Evolutionary conservation across 2,113 vertebrate genomes (phyloP).

Genomic region (Amia ocellicauda): DNA sequence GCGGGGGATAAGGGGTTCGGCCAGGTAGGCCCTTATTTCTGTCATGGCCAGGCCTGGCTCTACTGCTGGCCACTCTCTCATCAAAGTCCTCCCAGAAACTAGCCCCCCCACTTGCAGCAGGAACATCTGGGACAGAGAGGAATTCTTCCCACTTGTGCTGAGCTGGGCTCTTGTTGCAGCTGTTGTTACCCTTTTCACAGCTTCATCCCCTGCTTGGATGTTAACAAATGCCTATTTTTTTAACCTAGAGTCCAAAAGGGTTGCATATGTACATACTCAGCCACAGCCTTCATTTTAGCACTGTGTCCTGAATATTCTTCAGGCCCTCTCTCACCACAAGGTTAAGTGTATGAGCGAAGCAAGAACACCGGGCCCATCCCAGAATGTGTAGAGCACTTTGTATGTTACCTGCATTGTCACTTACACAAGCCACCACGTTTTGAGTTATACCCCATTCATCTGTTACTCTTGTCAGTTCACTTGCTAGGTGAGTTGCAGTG

Average conservation of each 20-base stretch:
- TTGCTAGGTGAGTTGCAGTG: background rate
- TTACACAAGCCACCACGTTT: constrained; percentile 2
- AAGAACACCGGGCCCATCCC: background rate
- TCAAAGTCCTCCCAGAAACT: constrained; percentile 15
- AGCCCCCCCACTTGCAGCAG: too few species aligned
- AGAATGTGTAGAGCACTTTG: background rate
- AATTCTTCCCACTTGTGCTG: too few species aligned
- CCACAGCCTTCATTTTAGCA: too few species aligned
- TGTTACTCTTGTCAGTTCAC: background rate
- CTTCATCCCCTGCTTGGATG: constrained; percentile 15
- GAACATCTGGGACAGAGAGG: too few species aligned
- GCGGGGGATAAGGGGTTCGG: constrained; percentile 5
- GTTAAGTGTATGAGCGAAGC: background rate
- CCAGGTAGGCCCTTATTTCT: constrained; percentile 11
- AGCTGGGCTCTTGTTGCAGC: constrained; percentile 10
- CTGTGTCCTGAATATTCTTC: constrained; percentile 20
- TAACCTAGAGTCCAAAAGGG: constrained; percentile 12
- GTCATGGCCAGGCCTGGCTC: too few species aligned
- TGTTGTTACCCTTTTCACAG: constrained; percentile 19
- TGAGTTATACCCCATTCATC: background rate
- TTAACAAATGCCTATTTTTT: constrained; percentile 17
- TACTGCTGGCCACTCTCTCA: constrained; percentile 20
- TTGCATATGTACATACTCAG: constrained; percentile 28
- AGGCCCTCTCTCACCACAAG: background rate
- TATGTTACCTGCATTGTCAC: constrained; percentile 15